A percentile compares a stretch with the other conserved stretches of the same genome.
phyloP scores from a whole-genome alignment of 2,113 vertebrate genomes.

The Macquaria australasica region DNA sequence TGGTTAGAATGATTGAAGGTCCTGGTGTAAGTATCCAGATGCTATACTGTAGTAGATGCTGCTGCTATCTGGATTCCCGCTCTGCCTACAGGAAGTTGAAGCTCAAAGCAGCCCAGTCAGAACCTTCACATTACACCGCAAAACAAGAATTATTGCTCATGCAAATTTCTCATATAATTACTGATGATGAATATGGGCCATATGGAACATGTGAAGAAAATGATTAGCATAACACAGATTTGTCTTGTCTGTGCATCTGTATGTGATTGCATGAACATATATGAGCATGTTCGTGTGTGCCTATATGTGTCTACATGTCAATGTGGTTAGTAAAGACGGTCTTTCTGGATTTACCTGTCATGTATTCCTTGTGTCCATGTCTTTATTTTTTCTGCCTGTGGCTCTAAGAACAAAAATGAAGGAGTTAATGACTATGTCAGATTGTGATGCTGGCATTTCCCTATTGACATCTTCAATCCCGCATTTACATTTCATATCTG shows the following conservation, averaged over 20 bases:
- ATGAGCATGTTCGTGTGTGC: not conserved
- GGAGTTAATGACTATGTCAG: constrained; percentile 74
- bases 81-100: constrained; percentile 16
- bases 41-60: not conserved
- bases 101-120: constrained; percentile 3
- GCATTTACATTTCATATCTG: constrained; percentile 79
- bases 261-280: not conserved
- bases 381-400: constrained; percentile 14
- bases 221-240: constrained; percentile 9
- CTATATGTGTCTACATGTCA: not conserved
- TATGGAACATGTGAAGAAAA: constrained; percentile 21
- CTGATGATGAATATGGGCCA: constrained; percentile 28
- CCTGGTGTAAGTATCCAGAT: constrained; percentile 46
- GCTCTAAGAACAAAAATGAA: constrained; percentile 24
- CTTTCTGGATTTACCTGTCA: not conserved
- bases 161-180: constrained; percentile 10
- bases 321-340: not conserved
- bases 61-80: not conserved
- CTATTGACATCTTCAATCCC: constrained; percentile 70
- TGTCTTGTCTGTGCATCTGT: not conserved
- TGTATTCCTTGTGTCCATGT: constrained; percentile 13
- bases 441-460: constrained; percentile 69
- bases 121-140: not conserved
- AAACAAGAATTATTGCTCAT: constrained; percentile 11
- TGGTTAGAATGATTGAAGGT: constrained; percentile 54